Evolutionary conservation across 2,888 invertebrate genomes (phyloP).

Genomic region (Lobophora halterata): DNA sequence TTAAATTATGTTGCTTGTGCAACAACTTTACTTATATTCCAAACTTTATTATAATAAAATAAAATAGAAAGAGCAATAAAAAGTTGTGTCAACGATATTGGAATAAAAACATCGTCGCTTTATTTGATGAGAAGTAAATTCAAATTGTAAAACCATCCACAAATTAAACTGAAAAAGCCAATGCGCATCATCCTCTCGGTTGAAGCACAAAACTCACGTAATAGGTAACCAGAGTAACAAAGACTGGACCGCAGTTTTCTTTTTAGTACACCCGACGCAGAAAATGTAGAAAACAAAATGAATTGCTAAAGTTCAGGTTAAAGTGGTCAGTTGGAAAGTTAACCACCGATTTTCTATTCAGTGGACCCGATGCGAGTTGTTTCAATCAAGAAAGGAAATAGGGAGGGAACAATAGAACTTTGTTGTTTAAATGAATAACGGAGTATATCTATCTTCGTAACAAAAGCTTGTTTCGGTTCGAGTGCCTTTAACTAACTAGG

Average conservation of each 20-base stretch:
- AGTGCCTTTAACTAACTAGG: too few species aligned
- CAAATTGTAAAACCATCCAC: slow-evolving; percentile 19
- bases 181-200: slow-evolving; percentile 23
- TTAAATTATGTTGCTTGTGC: slow-evolving; percentile 21
- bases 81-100: neutral
- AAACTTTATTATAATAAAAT: too few species aligned
- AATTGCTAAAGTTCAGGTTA: slow-evolving; percentile 48
- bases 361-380: slow-evolving; percentile 45
- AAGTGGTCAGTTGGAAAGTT: slow-evolving; percentile 46
- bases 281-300: slow-evolving; percentile 47
- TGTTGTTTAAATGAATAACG: slow-evolving; percentile 17
- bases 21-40: slow-evolving; percentile 8
- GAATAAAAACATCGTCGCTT: neutral
- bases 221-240: slow-evolving; percentile 36
- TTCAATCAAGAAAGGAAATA: slow-evolving; percentile 57
- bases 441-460: slow-evolving; percentile 18
- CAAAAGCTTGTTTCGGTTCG: slow-evolving; percentile 3
- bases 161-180: slow-evolving; percentile 24
- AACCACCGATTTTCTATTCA: slow-evolving; percentile 59
- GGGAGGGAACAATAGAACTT: slow-evolving; percentile 41
- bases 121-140: slow-evolving; percentile 4
- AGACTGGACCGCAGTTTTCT: slow-evolving; percentile 36
- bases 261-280: slow-evolving; percentile 35
- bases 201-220: slow-evolving; percentile 27
- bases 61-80: neutral